phyloP scores from a whole-genome alignment of 2,888 invertebrate genomes.

The Ellobium chinense region DNA sequence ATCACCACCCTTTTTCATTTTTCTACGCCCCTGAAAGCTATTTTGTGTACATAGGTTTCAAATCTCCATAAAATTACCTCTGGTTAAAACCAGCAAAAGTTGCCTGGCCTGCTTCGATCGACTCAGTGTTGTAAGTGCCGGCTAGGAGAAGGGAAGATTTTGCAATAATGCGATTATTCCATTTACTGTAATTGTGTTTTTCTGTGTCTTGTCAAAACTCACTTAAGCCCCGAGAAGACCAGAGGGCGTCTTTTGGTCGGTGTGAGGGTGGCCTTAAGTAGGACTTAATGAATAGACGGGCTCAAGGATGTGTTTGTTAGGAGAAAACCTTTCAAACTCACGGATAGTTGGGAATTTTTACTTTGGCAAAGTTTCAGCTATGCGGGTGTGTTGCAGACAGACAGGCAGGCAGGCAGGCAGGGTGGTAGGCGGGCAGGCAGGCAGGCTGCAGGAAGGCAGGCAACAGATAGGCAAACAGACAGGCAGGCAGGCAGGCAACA shows the following conservation, averaged over 20 bases:
- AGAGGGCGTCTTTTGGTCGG: background rate
- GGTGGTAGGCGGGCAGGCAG: too few relatives aligned
- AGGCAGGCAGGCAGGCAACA: too few relatives aligned
- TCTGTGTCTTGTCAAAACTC: background rate
- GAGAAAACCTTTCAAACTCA: too few relatives aligned
- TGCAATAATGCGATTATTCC: background rate
- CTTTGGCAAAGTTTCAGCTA: too few relatives aligned
- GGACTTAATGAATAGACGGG: background rate
- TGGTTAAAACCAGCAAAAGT: background rate
- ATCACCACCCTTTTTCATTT: too few relatives aligned
- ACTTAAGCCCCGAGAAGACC: background rate
- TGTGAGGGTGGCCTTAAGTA: background rate
- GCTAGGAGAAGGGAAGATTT: background rate
- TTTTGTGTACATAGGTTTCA: background rate
- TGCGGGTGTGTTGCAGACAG: too few relatives aligned
- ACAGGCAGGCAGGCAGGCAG: too few relatives aligned
- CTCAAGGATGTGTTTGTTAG: background rate
- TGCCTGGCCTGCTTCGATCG: background rate
- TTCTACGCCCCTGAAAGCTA: background rate
- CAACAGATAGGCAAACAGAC: too few relatives aligned
- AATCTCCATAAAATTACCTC: background rate
- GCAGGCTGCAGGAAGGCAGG: too few relatives aligned
- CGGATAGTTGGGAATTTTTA: too few relatives aligned
- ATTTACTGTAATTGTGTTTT: slow-evolving; percentile 6
- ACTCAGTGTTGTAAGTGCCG: background rate